Evolutionary conservation across 1,140 invertebrate species (phyloP), one percentile per base, ranked within the genome.

Genomic region (Phocides pigmalion): DNA sequence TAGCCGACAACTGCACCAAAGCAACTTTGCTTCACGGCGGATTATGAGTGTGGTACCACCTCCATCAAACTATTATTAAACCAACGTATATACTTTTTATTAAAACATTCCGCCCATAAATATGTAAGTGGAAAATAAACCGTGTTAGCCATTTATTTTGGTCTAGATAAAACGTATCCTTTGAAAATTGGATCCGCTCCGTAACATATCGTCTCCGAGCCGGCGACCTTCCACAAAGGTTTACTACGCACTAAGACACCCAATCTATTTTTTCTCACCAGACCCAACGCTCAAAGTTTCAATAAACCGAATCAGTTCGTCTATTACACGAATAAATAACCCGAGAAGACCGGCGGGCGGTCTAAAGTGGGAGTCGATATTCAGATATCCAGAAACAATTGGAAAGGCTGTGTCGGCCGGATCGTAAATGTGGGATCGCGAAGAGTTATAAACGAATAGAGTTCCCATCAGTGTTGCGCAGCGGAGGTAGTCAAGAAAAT

Each of bases 221-320:
- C 0, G 1, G 20, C 4, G 15, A 51, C 47, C 25, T 17, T 35
- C 28, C 25, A 28, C 46, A 51, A 17, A 42, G 25, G 25, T 59
- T 59, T 59, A 59, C 56, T 47, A 37, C 44, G 42, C 25, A 54
- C 17, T 41, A 22, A 41, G 32, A 54, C 51, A 61, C 17, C 28
- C 42, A 58, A 58, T 47, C 28, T 61, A 59, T 59, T 61, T 44
- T 28, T n/a, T 49, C 42, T 47, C 42, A 12, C 44, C 42, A 49
- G 19, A 61, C 44, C 42, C 47, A 35, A 39, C 16, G 44, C 47
- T 15, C 25, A 59, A 59, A 59, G 9, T 47, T 59, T 59, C 56
- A 59, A 59, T 59, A 59, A 59, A 59, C 56, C 42, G 56, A 59
- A 59, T 59, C 56, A 47, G 56, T 59, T 59, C 56, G 42, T 59